These are phyloP conservation scores for Lasioglossum zephyrum DNA, from an alignment of 2,888 invertebrate genomes.

Conservation along the genomic window DNA sequence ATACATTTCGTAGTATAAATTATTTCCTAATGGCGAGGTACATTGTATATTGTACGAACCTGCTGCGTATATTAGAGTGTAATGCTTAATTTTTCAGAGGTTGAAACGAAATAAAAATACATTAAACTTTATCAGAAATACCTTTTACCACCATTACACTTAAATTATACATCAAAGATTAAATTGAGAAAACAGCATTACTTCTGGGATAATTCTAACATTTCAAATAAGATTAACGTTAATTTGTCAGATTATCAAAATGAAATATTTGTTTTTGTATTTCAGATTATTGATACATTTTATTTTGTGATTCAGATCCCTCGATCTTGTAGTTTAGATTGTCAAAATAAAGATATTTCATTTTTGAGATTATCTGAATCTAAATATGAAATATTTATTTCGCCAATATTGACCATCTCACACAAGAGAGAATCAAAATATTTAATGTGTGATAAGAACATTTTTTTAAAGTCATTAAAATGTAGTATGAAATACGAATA, in stretches of 20 bases:
- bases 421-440: not conserved
- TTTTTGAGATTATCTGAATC: not conserved
- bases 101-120: no score
- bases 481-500: not conserved
- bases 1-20: no score
- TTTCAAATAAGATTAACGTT: not conserved
- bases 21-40: no score
- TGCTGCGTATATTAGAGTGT: no score
- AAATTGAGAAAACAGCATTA: no score
- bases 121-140: no score
- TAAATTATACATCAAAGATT: no score
- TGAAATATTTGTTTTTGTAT: not conserved
- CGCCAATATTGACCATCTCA: not conserved
- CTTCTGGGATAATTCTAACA: not conserved
- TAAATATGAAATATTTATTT: not conserved
- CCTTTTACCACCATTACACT: no score
- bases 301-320: not conserved
- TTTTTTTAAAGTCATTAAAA: no score
- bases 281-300: not conserved
- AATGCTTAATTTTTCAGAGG: no score
- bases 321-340: no score
- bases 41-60: no score
- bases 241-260: not conserved
- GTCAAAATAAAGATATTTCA: not conserved
- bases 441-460: not conserved